Evolutionary conservation across 2,888 invertebrate species (phyloP).

Genomic region (Cheilosia grossa): DNA sequence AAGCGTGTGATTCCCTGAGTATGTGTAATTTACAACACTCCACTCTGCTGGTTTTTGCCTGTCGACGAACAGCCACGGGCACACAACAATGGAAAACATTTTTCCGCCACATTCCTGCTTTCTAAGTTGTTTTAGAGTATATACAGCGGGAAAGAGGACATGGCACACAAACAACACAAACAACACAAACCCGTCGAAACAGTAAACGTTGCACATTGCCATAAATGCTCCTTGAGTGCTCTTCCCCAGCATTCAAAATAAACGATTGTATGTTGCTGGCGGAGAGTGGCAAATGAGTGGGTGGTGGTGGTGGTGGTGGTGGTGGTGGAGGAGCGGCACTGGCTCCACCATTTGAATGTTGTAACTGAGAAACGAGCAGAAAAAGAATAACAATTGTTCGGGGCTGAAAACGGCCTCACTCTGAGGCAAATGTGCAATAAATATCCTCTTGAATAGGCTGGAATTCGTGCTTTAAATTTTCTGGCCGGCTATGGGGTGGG

Average conservation of each 20-base stretch:
- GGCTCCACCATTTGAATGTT: conserved; percentile 45
- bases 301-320: neutral
- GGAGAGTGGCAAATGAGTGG: conserved; percentile 61
- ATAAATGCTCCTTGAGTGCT: conserved; percentile 71
- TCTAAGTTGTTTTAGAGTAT: conserved; percentile 57
- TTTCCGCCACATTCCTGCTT: conserved; percentile 44
- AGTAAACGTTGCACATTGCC: conserved; percentile 72
- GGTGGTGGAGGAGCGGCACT: conserved; percentile 1
- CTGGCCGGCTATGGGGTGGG: conserved; percentile 15
- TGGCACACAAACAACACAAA: conserved; percentile 33
- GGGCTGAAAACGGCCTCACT: conserved; percentile 1
- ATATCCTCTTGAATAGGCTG: conserved; percentile 70
- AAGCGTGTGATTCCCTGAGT: conserved; percentile 41
- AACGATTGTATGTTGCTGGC: conserved; percentile 63
- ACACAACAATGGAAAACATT: conserved; percentile 69
- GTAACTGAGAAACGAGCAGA: conserved; percentile 6
- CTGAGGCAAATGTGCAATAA: conserved; percentile 67
- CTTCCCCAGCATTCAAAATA: conserved; percentile 60
- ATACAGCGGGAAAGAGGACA: conserved; percentile 22
- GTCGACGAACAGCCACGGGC: neutral
- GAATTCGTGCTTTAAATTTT: conserved; percentile 47
- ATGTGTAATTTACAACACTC: conserved; percentile 69
- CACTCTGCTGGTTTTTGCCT: neutral
- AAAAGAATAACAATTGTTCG: conserved; percentile 53
- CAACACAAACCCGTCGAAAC: conserved; percentile 41